Conservation (phyloP, 2,888 invertebrate genomes). For the Frankliniella fusca region DNA sequence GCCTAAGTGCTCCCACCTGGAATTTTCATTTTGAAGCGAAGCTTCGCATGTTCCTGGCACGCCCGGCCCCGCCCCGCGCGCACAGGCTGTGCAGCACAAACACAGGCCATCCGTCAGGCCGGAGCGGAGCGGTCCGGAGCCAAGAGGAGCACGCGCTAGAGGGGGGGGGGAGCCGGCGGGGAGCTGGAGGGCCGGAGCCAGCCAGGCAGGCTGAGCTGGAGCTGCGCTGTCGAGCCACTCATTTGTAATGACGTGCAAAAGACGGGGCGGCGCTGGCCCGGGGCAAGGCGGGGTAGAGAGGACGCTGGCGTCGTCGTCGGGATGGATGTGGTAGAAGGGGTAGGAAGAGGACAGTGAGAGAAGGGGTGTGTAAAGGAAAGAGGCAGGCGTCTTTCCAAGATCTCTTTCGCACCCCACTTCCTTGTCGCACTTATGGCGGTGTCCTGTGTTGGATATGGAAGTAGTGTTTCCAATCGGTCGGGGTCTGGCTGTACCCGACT, state of each 20-base stretch:
- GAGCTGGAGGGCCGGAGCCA: no score
- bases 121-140: background rate
- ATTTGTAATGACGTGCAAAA: constrained; percentile 25
- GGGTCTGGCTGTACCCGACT: no score
- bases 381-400: background rate
- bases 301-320: no score
- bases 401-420: no score
- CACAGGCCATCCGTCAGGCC: background rate
- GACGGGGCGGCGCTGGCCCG: background rate
- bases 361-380: background rate
- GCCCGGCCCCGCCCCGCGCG: no score
- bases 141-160: no score
- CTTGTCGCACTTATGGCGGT: no score
- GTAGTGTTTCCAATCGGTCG: no score
- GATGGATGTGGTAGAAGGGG: background rate
- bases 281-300: background rate
- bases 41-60: background rate
- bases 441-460: no score
- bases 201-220: no score
- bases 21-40: background rate
- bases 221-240: background rate
- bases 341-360: background rate
- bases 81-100: background rate
- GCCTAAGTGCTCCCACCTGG: background rate
- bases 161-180: background rate